phyloP scores from a whole-genome alignment of 2,888 invertebrate genomes.

The Adineta ricciae region DNA sequence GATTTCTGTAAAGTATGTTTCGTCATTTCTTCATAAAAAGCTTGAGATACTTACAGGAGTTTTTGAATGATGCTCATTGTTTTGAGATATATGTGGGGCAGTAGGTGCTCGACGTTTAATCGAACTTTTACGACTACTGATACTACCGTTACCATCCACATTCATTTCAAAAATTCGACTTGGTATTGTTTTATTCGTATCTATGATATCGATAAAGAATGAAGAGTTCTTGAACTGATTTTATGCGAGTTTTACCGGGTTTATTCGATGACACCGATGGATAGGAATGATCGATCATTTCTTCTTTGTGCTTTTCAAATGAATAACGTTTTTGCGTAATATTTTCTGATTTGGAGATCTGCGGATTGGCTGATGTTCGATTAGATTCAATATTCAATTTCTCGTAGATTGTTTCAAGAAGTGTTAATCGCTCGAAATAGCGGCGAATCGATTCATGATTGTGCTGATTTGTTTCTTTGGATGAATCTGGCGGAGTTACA shows the following conservation, averaged over 20 bases:
- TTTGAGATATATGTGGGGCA: background rate
- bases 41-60: background rate
- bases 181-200: background rate
- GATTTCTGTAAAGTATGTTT: too few species aligned
- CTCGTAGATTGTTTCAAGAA: conserved; percentile 7
- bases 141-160: background rate
- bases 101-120: background rate
- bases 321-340: background rate
- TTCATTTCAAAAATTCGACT: background rate
- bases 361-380: background rate
- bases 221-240: background rate
- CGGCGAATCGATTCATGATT: background rate
- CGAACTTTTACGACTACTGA: background rate
- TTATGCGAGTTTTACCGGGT: background rate
- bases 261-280: background rate
- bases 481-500: background rate
- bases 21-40: too few species aligned
- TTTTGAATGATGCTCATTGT: background rate
- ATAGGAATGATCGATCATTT: background rate
- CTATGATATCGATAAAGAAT: background rate
- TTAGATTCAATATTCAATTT: conserved; percentile 5
- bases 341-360: background rate
- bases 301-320: background rate
- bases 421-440: background rate
- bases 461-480: background rate